A percentile compares a stretch with the other conserved stretches of the same genome.
Evolutionary conservation across 1,140 invertebrate species (phyloP).

Genomic region (Manduca sexta): DNA sequence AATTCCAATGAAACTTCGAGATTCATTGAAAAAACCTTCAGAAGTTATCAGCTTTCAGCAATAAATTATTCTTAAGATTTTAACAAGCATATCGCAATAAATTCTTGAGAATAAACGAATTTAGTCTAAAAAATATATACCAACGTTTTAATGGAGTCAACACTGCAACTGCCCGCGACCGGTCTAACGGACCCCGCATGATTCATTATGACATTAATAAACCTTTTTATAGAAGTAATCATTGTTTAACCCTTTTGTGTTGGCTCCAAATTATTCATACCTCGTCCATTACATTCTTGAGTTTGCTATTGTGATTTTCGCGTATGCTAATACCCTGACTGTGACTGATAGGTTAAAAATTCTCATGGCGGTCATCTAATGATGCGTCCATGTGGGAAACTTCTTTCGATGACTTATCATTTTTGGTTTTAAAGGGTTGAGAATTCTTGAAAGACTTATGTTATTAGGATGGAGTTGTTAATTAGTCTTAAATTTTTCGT

Average conservation of each 20-base stretch:
- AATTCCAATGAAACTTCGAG: no score
- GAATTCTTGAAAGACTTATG: no score
- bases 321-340: conserved; percentile 54
- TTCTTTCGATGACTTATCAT: neutral
- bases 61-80: neutral
- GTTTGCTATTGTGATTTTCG: conserved; percentile 55
- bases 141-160: conserved; percentile 40
- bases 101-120: conserved; percentile 19
- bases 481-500: neutral
- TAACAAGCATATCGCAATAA: conserved; percentile 45
- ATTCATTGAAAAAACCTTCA: no score
- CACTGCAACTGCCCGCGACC: conserved; percentile 26
- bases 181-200: conserved; percentile 48
- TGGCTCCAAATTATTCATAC: conserved; percentile 44
- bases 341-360: conserved; percentile 57
- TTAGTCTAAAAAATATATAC: conserved; percentile 9
- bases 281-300: conserved; percentile 57
- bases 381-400: conserved; percentile 26
- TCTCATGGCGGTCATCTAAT: conserved; percentile 40
- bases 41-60: neutral
- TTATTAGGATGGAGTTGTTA: no score
- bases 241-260: conserved; percentile 65
- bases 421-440: neutral
- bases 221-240: conserved; percentile 42
- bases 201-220: conserved; percentile 62